Evolutionary conservation across 1,140 invertebrate genomes (phyloP).

Genomic region (Nasonia giraulti): DNA sequence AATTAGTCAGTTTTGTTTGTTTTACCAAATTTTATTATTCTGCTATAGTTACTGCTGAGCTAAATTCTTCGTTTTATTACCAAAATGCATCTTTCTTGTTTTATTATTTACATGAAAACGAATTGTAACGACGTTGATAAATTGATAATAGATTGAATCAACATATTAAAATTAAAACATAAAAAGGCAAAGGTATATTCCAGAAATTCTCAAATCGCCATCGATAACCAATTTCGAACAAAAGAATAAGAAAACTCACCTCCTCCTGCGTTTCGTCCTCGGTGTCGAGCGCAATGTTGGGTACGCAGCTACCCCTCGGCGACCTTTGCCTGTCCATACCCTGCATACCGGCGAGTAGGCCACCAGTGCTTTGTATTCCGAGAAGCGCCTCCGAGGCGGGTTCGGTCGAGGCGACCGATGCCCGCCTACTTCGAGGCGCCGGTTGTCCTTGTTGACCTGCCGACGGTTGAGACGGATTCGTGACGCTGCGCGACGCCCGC

Average conservation of each 20-base stretch:
- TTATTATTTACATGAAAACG: no score
- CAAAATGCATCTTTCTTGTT: no score
- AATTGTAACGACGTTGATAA: no score
- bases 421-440: conserved; percentile 61
- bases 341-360: conserved; percentile 50
- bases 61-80: no score
- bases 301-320: conserved; percentile 72
- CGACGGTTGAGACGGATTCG: conserved; percentile 73
- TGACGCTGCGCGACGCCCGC: conserved; percentile 79
- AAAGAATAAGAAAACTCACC: conserved; percentile 46
- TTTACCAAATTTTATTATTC: no score
- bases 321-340: conserved; percentile 68
- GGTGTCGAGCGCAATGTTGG: conserved; percentile 69
- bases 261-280: conserved; percentile 64
- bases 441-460: conserved; percentile 65
- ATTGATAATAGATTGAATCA: no score
- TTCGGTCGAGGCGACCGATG: conserved; percentile 68
- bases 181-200: no score
- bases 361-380: conserved; percentile 12
- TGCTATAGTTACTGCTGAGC: no score
- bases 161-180: no score
- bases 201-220: no score
- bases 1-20: no score
- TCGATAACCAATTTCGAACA: no score
- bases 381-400: conserved; percentile 59